These are phyloP conservation scores for Xestia rhomboidea DNA, from an alignment of 2,888 invertebrate genomes.

Conservation along the genomic window DNA sequence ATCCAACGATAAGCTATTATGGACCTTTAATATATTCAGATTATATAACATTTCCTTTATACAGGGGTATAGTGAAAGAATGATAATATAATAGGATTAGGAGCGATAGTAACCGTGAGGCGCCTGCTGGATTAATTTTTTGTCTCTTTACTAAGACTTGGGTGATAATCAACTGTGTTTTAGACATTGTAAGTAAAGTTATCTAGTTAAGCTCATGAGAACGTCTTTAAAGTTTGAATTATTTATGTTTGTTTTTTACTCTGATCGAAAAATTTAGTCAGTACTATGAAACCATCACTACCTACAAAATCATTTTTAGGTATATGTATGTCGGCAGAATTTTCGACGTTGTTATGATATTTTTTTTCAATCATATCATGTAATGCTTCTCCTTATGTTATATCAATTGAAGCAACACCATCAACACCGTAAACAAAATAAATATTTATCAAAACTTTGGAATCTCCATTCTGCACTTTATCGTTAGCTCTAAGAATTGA, in stretches of 20 bases:
- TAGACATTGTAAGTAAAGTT: slow-evolving; percentile 50
- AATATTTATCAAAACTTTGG: slow-evolving; percentile 67
- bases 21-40: slow-evolving; percentile 54
- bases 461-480: slow-evolving; percentile 79
- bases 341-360: neutral
- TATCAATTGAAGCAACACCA: neutral
- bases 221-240: slow-evolving; percentile 17
- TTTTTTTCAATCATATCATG: neutral
- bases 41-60: slow-evolving; percentile 61
- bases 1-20: slow-evolving; percentile 61
- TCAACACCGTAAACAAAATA: slow-evolving; percentile 37
- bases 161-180: slow-evolving; percentile 69
- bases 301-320: neutral
- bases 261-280: neutral
- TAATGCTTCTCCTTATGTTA: neutral
- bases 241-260: neutral
- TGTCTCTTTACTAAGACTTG: slow-evolving; percentile 65
- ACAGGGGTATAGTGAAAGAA: slow-evolving; percentile 52
- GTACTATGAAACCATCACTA: neutral
- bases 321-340: neutral
- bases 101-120: slow-evolving; percentile 60
- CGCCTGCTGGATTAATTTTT: slow-evolving; percentile 74
- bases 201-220: slow-evolving; percentile 44
- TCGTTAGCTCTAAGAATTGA: slow-evolving; percentile 79
- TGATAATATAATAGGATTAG: slow-evolving; percentile 73